These are phyloP conservation scores for Flexamia atlantica DNA, from an alignment of 2,888 invertebrate species.

Conservation along the genomic window DNA sequence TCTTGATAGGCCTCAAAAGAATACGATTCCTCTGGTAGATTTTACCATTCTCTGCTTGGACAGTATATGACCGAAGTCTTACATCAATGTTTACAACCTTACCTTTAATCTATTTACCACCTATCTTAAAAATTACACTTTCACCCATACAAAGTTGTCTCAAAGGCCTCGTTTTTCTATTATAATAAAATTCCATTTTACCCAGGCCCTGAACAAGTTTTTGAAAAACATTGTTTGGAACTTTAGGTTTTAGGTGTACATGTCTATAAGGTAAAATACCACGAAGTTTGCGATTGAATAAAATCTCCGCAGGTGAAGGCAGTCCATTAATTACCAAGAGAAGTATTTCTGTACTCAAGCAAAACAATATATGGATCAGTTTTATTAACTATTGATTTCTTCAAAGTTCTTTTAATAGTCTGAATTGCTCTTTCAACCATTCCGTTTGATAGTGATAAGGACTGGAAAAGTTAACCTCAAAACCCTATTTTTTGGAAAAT, in stretches of 20 bases:
- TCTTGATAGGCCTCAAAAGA: constrained; percentile 9
- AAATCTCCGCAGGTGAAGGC: too few species aligned
- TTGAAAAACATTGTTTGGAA: neutral
- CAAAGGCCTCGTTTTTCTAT: neutral
- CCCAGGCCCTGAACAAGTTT: neutral
- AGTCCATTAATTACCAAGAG: too few species aligned
- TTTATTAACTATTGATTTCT: constrained; percentile 5
- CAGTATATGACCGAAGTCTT: constrained; percentile 6
- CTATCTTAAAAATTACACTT: neutral
- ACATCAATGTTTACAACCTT: neutral
- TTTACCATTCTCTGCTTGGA: neutral
- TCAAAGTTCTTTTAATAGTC: constrained; percentile 10
- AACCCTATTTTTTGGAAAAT: too few species aligned
- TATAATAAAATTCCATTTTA: neutral
- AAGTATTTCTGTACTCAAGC: constrained; percentile 14
- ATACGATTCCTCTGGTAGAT: neutral
- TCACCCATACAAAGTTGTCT: neutral
- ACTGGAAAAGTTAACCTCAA: too few species aligned
- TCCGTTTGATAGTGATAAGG: too few species aligned
- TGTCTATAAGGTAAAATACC: too few species aligned
- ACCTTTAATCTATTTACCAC: neutral
- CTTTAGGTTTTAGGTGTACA: too few species aligned
- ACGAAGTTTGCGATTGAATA: too few species aligned
- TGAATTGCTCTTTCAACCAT: too few species aligned
- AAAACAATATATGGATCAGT: neutral